Evolutionary conservation across 2,797 vertebrate species (phyloP).

Genomic region (Notolepis coatsorum): DNA sequence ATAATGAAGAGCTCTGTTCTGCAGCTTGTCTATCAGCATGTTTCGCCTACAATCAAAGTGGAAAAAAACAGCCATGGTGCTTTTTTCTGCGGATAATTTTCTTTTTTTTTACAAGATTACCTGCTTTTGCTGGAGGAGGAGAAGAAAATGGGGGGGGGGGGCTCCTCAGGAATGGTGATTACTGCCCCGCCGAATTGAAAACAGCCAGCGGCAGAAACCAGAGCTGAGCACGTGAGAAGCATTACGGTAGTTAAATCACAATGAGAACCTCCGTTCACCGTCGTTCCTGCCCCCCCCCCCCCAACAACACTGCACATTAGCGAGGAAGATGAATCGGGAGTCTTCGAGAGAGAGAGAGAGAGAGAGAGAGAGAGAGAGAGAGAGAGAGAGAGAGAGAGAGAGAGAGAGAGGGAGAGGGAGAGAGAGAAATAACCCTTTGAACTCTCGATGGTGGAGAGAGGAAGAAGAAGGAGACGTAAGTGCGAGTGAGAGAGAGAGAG

Average conservation of each 20-base stretch:
- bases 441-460: conserved; percentile 43
- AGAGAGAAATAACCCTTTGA: conserved; percentile 63
- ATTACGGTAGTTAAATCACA: conserved; percentile 66
- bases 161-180: conserved; percentile 66
- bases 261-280: conserved; percentile 56
- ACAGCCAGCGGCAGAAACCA: conserved; percentile 68
- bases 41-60: conserved; percentile 36
- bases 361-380: background rate
- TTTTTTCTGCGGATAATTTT: conserved; percentile 33
- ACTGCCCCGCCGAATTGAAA: conserved; percentile 67
- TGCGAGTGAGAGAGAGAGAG: conserved; percentile 15
- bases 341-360: conserved; percentile 56
- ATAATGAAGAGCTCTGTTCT: conserved; percentile 5
- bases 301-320: conserved; percentile 48
- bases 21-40: conserved; percentile 33
- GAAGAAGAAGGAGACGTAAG: conserved; percentile 10
- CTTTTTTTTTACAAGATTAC: conserved; percentile 37
- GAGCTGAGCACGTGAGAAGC: conserved; percentile 68
- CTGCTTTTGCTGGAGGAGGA: conserved; percentile 54
- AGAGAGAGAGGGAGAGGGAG: background rate
- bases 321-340: conserved; percentile 64
- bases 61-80: conserved; percentile 23
- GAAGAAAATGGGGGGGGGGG: conserved; percentile 27
- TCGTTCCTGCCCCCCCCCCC: conserved; percentile 44
- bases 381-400: background rate